Evolutionary conservation across 2,888 invertebrate species (phyloP).

Genomic region (Volucella bombylans): DNA sequence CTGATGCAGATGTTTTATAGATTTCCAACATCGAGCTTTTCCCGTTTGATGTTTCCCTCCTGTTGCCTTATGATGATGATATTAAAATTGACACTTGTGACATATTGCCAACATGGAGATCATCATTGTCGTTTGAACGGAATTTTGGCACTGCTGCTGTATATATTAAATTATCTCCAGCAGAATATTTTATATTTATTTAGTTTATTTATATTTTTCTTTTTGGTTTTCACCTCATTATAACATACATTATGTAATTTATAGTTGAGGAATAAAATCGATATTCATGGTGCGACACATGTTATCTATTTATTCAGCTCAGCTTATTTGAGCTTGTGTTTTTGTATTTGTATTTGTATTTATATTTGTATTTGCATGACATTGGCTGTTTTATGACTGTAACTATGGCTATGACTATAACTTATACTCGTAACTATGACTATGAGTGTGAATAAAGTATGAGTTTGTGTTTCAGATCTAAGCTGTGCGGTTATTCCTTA

Average conservation of each 20-base stretch:
- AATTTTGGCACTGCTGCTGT: slow-evolving; percentile 56
- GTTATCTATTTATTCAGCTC: slow-evolving; percentile 46
- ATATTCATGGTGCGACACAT: slow-evolving; percentile 55
- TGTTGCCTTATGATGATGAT: slow-evolving; percentile 34
- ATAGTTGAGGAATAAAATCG: slow-evolving; percentile 63
- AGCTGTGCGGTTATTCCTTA: slow-evolving; percentile 13
- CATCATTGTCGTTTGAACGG: slow-evolving; percentile 61
- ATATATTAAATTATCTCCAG: slow-evolving; percentile 42
- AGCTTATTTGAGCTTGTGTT: background rate
- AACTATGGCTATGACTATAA: no score
- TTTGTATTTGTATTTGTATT: slow-evolving; percentile 2
- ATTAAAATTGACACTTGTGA: slow-evolving; percentile 56
- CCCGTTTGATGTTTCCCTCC: slow-evolving; percentile 5
- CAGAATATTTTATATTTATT: slow-evolving; percentile 11
- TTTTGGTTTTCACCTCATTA: slow-evolving; percentile 58
- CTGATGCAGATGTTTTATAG: slow-evolving; percentile 6
- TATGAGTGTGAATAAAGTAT: no score
- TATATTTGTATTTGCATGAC: slow-evolving; percentile 30
- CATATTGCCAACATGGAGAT: slow-evolving; percentile 70
- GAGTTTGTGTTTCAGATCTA: slow-evolving; percentile 43
- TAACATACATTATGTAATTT: slow-evolving; percentile 24
- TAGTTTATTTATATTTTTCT: no score
- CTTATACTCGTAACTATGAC: no score
- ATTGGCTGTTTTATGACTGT: slow-evolving; percentile 18
- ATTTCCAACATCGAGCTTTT: slow-evolving; percentile 28